phyloP scores from a whole-genome alignment of 1,140 invertebrate genomes.

The Aphaenogaster rudis region DNA sequence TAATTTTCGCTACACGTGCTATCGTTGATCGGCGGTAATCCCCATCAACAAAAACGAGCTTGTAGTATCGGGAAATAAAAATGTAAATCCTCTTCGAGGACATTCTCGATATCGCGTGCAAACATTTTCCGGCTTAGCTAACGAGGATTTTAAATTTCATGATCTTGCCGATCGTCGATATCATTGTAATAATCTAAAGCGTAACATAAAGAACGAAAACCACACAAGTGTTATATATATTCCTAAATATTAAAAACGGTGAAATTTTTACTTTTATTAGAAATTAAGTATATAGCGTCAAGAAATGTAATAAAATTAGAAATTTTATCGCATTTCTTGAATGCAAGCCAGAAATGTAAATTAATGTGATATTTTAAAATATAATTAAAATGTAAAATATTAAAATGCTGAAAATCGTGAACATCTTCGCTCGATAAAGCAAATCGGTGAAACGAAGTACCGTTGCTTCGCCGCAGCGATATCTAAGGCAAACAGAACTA shows the following conservation, averaged over 20 bases:
- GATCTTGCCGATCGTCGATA: neutral
- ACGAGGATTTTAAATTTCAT: constrained; percentile 29
- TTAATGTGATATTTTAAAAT: neutral
- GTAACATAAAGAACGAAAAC: neutral
- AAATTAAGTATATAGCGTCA: neutral
- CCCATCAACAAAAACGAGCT: constrained; percentile 51
- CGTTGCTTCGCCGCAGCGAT: neutral
- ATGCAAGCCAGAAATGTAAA: neutral
- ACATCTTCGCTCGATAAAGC: neutral
- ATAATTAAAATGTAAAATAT: neutral
- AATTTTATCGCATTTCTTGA: neutral
- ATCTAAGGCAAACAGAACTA: constrained; percentile 51
- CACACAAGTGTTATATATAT: neutral
- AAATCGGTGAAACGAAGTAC: neutral
- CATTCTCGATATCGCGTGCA: constrained; percentile 27
- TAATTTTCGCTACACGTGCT: constrained; percentile 49
- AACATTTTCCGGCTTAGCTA: constrained; percentile 24
- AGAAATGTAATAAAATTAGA: neutral
- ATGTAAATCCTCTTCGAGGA: constrained; percentile 52
- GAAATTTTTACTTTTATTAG: neutral
- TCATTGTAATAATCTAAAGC: constrained; percentile 15
- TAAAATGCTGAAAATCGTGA: neutral
- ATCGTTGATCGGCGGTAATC: constrained; percentile 59
- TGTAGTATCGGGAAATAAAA: constrained; percentile 55
- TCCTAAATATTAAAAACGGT: neutral